Evolutionary conservation across 2,888 invertebrate genomes (phyloP), one percentile per base, ranked within the genome.

Genomic region (Micoletzkya japonica): DNA sequence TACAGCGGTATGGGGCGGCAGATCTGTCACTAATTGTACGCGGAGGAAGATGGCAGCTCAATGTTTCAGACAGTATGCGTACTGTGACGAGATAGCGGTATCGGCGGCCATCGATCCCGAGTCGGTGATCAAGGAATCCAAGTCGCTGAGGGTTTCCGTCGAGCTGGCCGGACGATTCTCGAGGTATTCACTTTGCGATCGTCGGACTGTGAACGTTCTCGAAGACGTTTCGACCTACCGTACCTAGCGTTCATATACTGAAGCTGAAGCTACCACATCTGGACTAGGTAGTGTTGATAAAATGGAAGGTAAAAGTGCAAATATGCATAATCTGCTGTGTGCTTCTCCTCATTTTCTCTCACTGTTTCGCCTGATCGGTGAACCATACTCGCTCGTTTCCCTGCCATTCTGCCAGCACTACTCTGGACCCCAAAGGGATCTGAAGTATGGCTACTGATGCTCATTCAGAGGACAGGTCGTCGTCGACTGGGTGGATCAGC

Each of bases 1-100:
- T n/a, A n/a, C n/a, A n/a, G n/a, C n/a, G n/a, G n/a, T n/a, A n/a
- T n/a, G n/a, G n/a, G n/a, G n/a, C n/a, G 28, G 20, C 4, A 32
- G 20, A 17, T 28, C 34, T 32, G 10, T 32, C 57, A 6, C 34
- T 59, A n/a, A 59, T n/a, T 10, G 58, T 32, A 2, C n/a, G 1
- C 6, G 32, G 10, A 17, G 20, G 14, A 17, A 20, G 20, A 28
- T 17, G 39, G n/a, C 60, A 34, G 37, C n/a, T 58, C 36, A 34
- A 34, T 58, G 20, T 37, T 63, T 2, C 58, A 68, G 79, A 4
- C 72, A 74, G 30, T 81, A 76, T 66, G 70, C 76, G 6, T 79
- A 77, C 58, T 78, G 81, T 59, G 86, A 86, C 69, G 86, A 86
- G 37, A 78, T 86, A 36, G 86, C 86, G n/a, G 80, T 85, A 4